Base-by-base conservation (phyloP, 2,113 vertebrate genomes). In the Parus major region DNA sequence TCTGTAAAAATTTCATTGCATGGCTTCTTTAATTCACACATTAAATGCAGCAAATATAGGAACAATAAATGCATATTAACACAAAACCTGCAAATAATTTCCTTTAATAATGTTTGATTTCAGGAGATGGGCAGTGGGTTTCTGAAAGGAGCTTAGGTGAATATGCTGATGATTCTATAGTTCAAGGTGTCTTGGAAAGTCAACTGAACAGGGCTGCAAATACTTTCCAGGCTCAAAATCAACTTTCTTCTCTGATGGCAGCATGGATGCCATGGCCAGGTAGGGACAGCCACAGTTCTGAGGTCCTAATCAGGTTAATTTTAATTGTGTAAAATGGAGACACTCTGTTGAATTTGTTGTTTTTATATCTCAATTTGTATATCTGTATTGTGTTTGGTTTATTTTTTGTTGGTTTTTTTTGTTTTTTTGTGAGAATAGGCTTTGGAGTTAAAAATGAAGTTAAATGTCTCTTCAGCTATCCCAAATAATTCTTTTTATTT, bases 91-190 rank as follows among this genome's bases (percentile, higher is more conserved):
- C 6, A 39, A 36, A 12, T 60, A 17, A 52, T 49, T 84, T 88
- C 31, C 28, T 76, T 12, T 71, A 4, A 12, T 41, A 1, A 7
- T 27, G 75, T 84, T 94, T 82, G 21, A 7, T 96, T 96, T 70
- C 72, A 98, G 98, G 92, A 87, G 68, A 36, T 53, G 80, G 73
- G n/a, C 79, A 90, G 13, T 98, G 98, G 98, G 80, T 95, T 66
- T 88, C 87, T 86, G 73, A 82, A 13, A 93, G 46, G 29, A 98
- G 98, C 23, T 33, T 97, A 22, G 90, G 91, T 75, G 65, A 86
- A 28, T 29, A 18, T 11, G 96, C 96, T 70, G 95, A 94, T 82
- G 90, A 77, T 9, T 71, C 60, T 47, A 20, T 92, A 36, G 94
- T 93, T 42, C 56, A 76, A 10, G 82, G 59, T 60, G 76, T 96